These are phyloP conservation scores for Erebia epiphron DNA, from an alignment of 2,888 invertebrate genomes.

Conservation along the genomic window DNA sequence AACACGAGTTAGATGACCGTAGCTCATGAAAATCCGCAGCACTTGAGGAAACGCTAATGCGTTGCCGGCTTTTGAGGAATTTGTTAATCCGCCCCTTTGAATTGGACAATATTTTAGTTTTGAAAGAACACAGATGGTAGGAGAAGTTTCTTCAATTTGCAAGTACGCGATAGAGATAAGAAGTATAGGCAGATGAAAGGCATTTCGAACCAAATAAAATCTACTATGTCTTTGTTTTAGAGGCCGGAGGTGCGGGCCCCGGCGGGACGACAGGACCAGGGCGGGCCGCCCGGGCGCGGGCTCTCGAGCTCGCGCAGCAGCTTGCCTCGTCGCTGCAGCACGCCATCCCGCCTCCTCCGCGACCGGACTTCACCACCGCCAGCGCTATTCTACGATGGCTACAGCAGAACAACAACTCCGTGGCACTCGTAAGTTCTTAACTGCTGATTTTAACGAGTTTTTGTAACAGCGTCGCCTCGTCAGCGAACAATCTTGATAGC, in stretches of 20 bases:
- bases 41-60: too few species aligned
- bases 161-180: too few species aligned
- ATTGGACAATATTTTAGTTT: too few species aligned
- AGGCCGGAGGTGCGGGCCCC: conserved; percentile 64
- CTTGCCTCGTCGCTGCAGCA: conserved; percentile 86
- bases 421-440: conserved; percentile 65
- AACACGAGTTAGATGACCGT: too few species aligned
- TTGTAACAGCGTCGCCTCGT: not conserved
- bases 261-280: conserved; percentile 63
- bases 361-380: conserved; percentile 86
- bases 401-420: conserved; percentile 79
- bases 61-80: too few species aligned
- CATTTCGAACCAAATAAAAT: not conserved
- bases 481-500: not conserved
- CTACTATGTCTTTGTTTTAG: conserved; percentile 46
- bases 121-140: too few species aligned
- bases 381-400: conserved; percentile 87
- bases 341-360: conserved; percentile 84
- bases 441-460: not conserved
- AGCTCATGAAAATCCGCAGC: too few species aligned
- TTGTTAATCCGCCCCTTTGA: too few species aligned
- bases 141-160: too few species aligned
- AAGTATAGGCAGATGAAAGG: not conserved
- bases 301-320: conserved; percentile 85
- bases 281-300: conserved; percentile 76